phyloP scores from a whole-genome alignment of 2,888 invertebrate genomes.

The Watsonalla cultraria region DNA sequence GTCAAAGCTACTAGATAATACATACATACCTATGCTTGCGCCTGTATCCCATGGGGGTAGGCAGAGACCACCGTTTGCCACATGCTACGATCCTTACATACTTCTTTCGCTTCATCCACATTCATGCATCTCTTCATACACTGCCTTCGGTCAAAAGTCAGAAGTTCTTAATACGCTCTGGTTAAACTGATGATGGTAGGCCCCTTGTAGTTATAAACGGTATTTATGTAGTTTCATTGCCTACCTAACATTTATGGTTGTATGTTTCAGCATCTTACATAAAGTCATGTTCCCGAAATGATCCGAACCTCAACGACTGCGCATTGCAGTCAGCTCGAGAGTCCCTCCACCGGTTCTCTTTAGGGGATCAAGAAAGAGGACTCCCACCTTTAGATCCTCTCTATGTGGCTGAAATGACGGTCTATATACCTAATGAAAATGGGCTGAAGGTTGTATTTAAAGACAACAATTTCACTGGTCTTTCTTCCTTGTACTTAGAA shows the following conservation, averaged over 20 bases:
- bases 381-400: constrained; percentile 47
- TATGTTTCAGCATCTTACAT: constrained; percentile 45
- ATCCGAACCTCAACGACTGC: constrained; percentile 53
- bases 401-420: constrained; percentile 47
- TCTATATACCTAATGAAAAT: constrained; percentile 51
- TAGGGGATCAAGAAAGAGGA: constrained; percentile 41
- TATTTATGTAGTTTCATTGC: too few relatives aligned
- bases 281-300: constrained; percentile 49
- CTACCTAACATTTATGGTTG: not conserved
- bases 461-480: constrained; percentile 50
- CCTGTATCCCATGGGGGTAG: too few relatives aligned
- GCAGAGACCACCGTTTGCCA: too few relatives aligned
- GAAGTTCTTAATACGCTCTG: too few relatives aligned
- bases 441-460: constrained; percentile 49
- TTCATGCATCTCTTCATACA: too few relatives aligned
- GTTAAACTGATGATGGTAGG: too few relatives aligned
- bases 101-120: too few relatives aligned
- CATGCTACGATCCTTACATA: too few relatives aligned
- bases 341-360: constrained; percentile 42
- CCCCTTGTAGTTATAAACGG: too few relatives aligned
- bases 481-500: constrained; percentile 42
- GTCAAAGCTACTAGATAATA: too few relatives aligned
- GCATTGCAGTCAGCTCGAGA: constrained; percentile 48
- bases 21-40: too few relatives aligned
- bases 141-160: too few relatives aligned